A percentile compares a stretch with the other conserved stretches of the same genome.
phyloP scores from a whole-genome alignment of 2,888 invertebrate species.

The Nomada ferruginata region DNA sequence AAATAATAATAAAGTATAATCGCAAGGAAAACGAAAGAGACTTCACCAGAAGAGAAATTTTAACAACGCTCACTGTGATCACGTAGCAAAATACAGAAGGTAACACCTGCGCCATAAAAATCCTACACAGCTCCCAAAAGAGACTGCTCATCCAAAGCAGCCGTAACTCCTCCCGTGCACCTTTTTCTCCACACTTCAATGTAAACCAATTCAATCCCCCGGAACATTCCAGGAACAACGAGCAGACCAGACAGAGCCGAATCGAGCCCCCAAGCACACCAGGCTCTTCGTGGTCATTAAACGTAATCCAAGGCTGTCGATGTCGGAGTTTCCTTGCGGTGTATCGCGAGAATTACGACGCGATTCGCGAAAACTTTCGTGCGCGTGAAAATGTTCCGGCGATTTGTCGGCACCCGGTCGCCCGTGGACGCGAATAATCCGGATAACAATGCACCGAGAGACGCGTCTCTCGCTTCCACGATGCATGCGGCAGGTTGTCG shows the following conservation, averaged over 20 bases:
- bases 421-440: slow-evolving; percentile 40
- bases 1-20: no score
- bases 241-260: not conserved
- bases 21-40: no score
- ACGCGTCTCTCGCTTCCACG: slow-evolving; percentile 24
- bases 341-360: slow-evolving; percentile 16
- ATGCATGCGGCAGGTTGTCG: slow-evolving; percentile 63
- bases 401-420: slow-evolving; percentile 14
- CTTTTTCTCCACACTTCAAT: no score
- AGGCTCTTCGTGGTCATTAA: slow-evolving; percentile 1
- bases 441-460: slow-evolving; percentile 50
- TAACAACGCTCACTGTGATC: no score
- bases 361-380: not conserved
- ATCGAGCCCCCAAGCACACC: not conserved
- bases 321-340: not conserved
- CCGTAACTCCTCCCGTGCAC: not conserved
- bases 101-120: no score
- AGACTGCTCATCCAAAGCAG: not conserved
- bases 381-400: slow-evolving; percentile 10
- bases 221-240: not conserved
- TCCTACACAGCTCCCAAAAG: no score
- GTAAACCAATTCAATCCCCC: not conserved
- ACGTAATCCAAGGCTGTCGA: not conserved
- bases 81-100: no score
- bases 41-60: no score